Evolutionary conservation across 2,797 vertebrate genomes (phyloP).

Genomic region (Craterocephalus amniculus): DNA sequence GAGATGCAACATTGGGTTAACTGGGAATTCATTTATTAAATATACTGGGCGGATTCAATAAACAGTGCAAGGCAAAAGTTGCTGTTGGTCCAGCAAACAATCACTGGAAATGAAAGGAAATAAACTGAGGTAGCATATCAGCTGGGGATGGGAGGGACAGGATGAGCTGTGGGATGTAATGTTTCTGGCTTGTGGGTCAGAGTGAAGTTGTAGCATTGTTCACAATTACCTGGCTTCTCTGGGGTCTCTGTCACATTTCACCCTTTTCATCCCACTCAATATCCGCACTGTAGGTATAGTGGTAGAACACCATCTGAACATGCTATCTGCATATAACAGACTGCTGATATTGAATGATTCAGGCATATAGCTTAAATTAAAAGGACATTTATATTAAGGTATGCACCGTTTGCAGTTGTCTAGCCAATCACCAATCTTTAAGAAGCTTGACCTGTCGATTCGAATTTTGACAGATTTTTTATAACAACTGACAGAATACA

Average conservation of each 20-base stretch:
- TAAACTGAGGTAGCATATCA: conserved; percentile 54
- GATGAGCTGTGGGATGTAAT: conserved; percentile 76
- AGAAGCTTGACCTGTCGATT: too few species aligned
- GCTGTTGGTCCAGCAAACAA: conserved; percentile 6
- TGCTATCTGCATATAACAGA: too few species aligned
- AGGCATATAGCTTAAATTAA: too few species aligned
- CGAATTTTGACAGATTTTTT: too few species aligned
- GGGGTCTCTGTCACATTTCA: conserved; percentile 78
- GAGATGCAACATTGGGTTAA: conserved; percentile 17
- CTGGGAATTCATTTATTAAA: neutral
- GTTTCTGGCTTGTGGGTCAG: conserved; percentile 69
- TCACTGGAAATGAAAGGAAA: conserved; percentile 27
- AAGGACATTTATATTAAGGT: too few species aligned
- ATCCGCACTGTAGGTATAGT: too few species aligned
- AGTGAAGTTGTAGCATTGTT: conserved; percentile 55
- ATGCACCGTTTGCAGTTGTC: too few species aligned
- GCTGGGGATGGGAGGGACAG: conserved; percentile 54
- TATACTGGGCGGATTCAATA: neutral
- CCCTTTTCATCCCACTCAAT: too few species aligned
- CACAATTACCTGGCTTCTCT: conserved; percentile 83
- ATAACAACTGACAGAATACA: too few species aligned
- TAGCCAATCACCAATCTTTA: too few species aligned
- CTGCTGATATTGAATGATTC: too few species aligned
- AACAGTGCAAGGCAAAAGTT: conserved; percentile 10
- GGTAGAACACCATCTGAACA: too few species aligned